Conservation (phyloP, 2,888 invertebrate species). For the Drosophila meridiana region DNA sequence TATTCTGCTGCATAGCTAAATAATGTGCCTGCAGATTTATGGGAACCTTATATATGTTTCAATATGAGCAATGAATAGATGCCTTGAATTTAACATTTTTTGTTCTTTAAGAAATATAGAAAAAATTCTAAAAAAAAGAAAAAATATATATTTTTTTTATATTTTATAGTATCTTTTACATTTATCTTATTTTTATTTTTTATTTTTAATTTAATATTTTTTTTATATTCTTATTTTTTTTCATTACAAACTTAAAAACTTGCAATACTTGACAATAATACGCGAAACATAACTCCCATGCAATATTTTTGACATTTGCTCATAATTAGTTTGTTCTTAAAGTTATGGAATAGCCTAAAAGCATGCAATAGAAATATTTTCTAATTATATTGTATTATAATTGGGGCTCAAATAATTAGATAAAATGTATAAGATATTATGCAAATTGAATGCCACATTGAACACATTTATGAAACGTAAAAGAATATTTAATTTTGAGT, state of each 20-base stretch:
- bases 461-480: not conserved
- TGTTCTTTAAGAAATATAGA: too few species aligned
- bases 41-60: too few species aligned
- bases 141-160: too few species aligned
- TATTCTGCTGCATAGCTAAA: too few species aligned
- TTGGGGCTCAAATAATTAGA: not conserved
- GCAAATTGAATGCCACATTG: too few species aligned
- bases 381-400: not conserved
- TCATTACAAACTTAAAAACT: not conserved
- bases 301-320: not conserved
- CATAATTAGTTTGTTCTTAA: not conserved
- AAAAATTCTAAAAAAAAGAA: too few species aligned
- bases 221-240: not conserved
- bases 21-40: too few species aligned
- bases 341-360: constrained; percentile 44
- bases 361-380: constrained; percentile 39
- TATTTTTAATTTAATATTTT: not conserved
- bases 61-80: too few species aligned
- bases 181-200: not conserved
- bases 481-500: not conserved
- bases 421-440: not conserved
- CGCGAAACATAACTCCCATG: not conserved
- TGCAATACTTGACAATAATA: too few species aligned
- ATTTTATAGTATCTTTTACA: too few species aligned
- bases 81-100: too few species aligned